phyloP scores from a whole-genome alignment of 2,888 invertebrate species.

The Gryllus longicercus region DNA sequence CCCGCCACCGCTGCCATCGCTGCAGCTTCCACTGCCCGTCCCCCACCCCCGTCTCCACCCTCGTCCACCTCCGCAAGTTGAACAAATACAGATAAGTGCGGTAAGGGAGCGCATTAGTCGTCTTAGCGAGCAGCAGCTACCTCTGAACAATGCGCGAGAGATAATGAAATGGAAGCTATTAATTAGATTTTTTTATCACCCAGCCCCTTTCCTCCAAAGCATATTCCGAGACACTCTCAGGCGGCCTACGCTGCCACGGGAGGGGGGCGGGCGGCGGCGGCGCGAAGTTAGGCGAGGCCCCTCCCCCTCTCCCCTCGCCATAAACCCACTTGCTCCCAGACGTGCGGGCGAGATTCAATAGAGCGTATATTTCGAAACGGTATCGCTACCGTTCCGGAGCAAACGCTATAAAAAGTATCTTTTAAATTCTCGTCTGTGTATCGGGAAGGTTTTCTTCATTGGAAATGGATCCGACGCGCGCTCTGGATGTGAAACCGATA shows the following conservation, averaged over 20 bases:
- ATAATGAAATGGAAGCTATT: background rate
- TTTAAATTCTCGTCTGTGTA: constrained; percentile 2
- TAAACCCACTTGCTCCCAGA: too few species aligned
- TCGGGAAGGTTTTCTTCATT: background rate
- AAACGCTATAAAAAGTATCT: background rate
- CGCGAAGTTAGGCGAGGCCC: too few species aligned
- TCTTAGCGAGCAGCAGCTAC: background rate
- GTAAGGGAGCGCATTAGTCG: background rate
- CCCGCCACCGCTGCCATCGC: too few species aligned
- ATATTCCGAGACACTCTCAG: too few species aligned
- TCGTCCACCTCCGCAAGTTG: background rate
- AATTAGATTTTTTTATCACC: background rate
- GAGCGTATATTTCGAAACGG: too few species aligned
- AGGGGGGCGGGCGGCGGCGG: too few species aligned
- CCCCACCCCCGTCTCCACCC: background rate
- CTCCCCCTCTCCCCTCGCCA: too few species aligned
- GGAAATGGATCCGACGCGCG: background rate
- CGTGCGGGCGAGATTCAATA: too few species aligned
- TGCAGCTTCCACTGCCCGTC: too few species aligned
- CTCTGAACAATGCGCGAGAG: background rate
- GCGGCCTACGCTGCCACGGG: too few species aligned
- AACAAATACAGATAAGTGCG: background rate
- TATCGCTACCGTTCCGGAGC: background rate
- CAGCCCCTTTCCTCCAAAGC: too few species aligned
- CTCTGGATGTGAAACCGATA: background rate